Base-by-base conservation (phyloP, 1,140 invertebrate genomes). In the Aporrectodea caliginosa region DNA sequence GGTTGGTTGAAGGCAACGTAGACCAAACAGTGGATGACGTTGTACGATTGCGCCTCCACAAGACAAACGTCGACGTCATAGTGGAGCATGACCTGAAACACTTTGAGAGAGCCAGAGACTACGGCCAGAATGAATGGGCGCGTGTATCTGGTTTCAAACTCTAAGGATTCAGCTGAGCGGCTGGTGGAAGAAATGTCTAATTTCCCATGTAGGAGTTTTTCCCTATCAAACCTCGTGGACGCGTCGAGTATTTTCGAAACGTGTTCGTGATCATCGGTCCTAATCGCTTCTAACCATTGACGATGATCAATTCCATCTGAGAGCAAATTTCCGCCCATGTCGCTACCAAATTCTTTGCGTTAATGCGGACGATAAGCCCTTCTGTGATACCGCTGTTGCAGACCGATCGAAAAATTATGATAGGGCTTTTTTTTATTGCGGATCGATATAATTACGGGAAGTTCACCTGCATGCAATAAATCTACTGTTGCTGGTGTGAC, bases 1-100 rank as follows among this genome's bases (percentile, higher is more conserved):
- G 30, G 69, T 22, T 71, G 30, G 68, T 70, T 6, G 69, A 31
- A 33, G 31, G 70, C 69, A 2, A 78, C 22, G n/a, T 22, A 6
- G 16, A 71, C 69, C 1, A 78, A n/a, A 32, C 35, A 32, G 69
- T 78, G 77, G 22, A 78, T 33, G 29, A 78, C 69, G 69, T 70
- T 69, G 35, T 33, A 32, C 69, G 31, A 69, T 78, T 71, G 58
- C 68, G 2, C 29, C 43, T 58, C 43, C 43, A 12, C 6, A 22
- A 58, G 43, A 22, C 6, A 58, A 58, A 58, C 43, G 43, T 58
- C 43, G 43, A 58, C 43, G 43, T 58, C 43, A 58, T 58, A 12
- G 43, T 22, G 43, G 6, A 58, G 22, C 43, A 58, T 6, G 43
- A 58, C 43, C 6, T 58, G 6, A 22, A 6, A 58, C 22, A 58